These are phyloP conservation scores for Candidula unifasciata DNA, from an alignment of 2,888 invertebrate genomes.

Conservation along the genomic window DNA sequence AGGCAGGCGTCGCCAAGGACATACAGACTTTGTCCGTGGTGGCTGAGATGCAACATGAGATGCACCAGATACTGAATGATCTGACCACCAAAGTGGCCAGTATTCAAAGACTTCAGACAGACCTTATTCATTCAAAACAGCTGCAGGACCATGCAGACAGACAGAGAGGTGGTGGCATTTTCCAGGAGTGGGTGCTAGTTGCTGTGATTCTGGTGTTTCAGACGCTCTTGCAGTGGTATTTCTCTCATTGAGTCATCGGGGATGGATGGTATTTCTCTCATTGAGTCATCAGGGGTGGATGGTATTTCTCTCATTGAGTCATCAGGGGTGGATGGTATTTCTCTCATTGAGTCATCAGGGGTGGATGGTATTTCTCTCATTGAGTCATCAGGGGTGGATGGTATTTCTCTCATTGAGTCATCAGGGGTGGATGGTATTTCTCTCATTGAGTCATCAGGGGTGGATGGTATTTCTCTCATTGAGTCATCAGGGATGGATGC, in stretches of 20 bases:
- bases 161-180: conserved; percentile 31
- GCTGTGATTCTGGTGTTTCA: conserved; percentile 64
- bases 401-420: no score
- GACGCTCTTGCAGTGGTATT: conserved; percentile 66
- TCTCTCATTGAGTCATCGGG: conserved; percentile 43
- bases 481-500: conserved; percentile 64
- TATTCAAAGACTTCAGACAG: conserved; percentile 52
- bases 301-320: no score
- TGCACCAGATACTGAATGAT: conserved; percentile 58
- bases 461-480: no score
- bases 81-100: conserved; percentile 61
- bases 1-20: neutral
- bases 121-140: conserved; percentile 10
- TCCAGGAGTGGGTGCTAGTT: conserved; percentile 63
- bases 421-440: no score
- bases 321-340: no score
- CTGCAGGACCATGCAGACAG: neutral
- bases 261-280: no score
- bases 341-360: no score
- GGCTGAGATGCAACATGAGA: conserved; percentile 64
- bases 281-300: no score
- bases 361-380: no score
- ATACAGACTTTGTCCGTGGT: conserved; percentile 46
- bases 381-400: no score
- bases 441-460: no score